These are phyloP conservation scores for Eupithecia subfuscata DNA, from an alignment of 2,888 invertebrate species.

Conservation along the genomic window DNA sequence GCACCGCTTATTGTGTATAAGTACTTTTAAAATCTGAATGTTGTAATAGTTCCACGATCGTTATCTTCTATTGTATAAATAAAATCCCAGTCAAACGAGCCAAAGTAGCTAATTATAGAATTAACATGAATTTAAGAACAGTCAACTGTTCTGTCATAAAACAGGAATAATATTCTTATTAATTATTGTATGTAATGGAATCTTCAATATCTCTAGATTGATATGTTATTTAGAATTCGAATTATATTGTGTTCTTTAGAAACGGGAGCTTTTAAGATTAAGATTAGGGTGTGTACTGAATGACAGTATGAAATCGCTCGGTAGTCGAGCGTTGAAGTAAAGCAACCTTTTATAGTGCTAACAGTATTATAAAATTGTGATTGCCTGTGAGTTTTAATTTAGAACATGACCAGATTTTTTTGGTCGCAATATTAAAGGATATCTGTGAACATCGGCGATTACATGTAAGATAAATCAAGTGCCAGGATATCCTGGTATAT, in stretches of 20 bases:
- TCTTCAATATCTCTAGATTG: slow-evolving; percentile 34
- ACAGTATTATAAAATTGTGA: slow-evolving; percentile 71
- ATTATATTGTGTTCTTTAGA: slow-evolving; percentile 42
- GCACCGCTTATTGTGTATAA: slow-evolving; percentile 41
- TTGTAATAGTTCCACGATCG: slow-evolving; percentile 33
- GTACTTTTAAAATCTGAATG: slow-evolving; percentile 35
- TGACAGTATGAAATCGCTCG: slow-evolving; percentile 36
- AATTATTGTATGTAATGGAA: slow-evolving; percentile 29
- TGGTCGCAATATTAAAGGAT: slow-evolving; percentile 38
- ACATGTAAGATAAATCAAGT: slow-evolving; percentile 27
- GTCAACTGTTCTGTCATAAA: slow-evolving; percentile 35
- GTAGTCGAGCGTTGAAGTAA: slow-evolving; percentile 47
- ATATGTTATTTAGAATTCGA: slow-evolving; percentile 36
- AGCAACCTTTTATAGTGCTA: slow-evolving; percentile 59
- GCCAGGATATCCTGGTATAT: slow-evolving; percentile 23
- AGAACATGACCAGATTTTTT: slow-evolving; percentile 44
- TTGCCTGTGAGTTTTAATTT: slow-evolving; percentile 49
- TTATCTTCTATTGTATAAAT: slow-evolving; percentile 31
- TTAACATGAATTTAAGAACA: slow-evolving; percentile 39
- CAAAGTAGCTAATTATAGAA: slow-evolving; percentile 57
- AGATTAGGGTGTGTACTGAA: slow-evolving; percentile 27
- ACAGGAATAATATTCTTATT: slow-evolving; percentile 32
- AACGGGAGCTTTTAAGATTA: slow-evolving; percentile 44
- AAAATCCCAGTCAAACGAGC: slow-evolving; percentile 60
- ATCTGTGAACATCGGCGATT: slow-evolving; percentile 23